Conservation (phyloP, 2,888 invertebrate genomes). For the Rambutsinella grinnellia region DNA sequence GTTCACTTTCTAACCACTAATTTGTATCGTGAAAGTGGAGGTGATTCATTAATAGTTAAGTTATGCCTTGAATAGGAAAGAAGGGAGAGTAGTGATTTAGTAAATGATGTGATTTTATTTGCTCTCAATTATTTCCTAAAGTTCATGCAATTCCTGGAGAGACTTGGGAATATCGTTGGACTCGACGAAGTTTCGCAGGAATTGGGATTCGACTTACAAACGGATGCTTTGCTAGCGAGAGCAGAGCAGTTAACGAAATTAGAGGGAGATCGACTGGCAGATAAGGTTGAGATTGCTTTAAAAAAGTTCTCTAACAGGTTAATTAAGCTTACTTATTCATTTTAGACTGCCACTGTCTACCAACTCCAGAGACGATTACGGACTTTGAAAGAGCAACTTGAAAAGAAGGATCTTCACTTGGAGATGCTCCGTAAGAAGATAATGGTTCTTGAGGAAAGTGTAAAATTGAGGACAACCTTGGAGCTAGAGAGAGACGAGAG, state of each 20-base stretch:
- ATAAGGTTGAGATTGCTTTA: conserved; percentile 74
- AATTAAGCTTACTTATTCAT: conserved; percentile 51
- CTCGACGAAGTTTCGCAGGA: conserved; percentile 87
- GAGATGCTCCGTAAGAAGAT: conserved; percentile 90
- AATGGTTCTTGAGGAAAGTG: conserved; percentile 83
- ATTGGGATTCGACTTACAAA: conserved; percentile 84
- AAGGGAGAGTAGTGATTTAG: background rate
- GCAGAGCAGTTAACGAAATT: conserved; percentile 86
- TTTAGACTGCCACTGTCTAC: conserved; percentile 87
- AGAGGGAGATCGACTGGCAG: conserved; percentile 86
- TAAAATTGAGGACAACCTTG: conserved; percentile 69
- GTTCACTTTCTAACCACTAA: background rate
- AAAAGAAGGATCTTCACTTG: conserved; percentile 90
- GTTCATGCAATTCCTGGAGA: conserved; percentile 85
- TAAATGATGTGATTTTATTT: too few species aligned
- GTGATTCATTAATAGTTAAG: background rate
- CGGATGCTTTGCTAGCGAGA: conserved; percentile 86
- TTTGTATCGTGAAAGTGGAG: too few species aligned
- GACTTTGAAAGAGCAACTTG: conserved; percentile 88
- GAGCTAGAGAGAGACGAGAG: conserved; percentile 65
- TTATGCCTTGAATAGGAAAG: background rate
- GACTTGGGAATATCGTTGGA: conserved; percentile 84
- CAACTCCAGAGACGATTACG: conserved; percentile 89
- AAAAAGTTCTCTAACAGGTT: conserved; percentile 1
- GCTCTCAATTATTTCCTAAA: too few species aligned